Conservation (phyloP, 2,113 vertebrate genomes). For the Dipodomys spectabilis region DNA sequence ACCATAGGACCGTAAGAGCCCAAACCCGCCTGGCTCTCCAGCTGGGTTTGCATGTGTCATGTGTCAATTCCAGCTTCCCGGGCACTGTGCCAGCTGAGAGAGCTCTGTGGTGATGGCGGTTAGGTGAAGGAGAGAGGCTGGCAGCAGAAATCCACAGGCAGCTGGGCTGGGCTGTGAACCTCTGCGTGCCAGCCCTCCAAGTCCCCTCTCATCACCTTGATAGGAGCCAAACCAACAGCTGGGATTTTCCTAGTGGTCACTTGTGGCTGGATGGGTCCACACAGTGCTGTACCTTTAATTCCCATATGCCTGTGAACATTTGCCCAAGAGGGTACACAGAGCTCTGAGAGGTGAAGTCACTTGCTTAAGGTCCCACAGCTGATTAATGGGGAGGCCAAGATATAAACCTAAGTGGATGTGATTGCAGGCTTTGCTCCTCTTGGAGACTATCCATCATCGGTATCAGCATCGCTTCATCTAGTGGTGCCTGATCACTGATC, state of each 20-base stretch:
- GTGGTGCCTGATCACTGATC: background rate
- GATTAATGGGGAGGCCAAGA: background rate
- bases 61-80: background rate
- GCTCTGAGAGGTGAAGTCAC: background rate
- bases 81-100: background rate
- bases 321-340: background rate
- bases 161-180: background rate
- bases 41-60: background rate
- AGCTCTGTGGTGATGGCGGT: background rate
- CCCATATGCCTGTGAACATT: background rate
- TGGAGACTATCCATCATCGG: background rate
- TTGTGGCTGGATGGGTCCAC: background rate
- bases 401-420: background rate
- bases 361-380: slow-evolving; percentile 33
- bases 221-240: background rate
- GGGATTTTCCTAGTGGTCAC: background rate
- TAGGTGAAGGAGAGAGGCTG: background rate
- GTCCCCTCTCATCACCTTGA: background rate
- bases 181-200: background rate
- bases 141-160: background rate
- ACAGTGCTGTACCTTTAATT: background rate
- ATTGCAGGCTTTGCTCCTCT: background rate
- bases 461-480: background rate
- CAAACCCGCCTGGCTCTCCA: background rate
- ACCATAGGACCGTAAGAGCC: background rate